Conservation (phyloP, 1,140 invertebrate species). For the Drosophila ambigua region DNA sequence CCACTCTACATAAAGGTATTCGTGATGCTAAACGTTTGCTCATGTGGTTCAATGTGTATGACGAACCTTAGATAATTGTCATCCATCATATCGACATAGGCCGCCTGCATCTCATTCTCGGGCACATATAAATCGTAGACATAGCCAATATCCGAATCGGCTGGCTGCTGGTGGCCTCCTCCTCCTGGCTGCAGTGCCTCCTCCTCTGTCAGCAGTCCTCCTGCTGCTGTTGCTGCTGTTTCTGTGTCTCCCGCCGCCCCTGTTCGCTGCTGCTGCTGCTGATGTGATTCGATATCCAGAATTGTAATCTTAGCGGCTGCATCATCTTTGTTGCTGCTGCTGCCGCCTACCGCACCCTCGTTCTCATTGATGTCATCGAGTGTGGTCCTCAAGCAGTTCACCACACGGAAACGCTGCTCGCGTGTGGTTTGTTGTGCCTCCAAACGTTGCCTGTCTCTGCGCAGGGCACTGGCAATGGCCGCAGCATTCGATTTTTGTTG, state of each 20-base stretch:
- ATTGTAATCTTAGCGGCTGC: slow-evolving; percentile 50
- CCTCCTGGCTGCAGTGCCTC: no score
- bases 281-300: slow-evolving; percentile 62
- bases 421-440: slow-evolving; percentile 63
- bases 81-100: slow-evolving; percentile 77
- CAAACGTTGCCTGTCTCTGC: slow-evolving; percentile 54
- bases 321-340: slow-evolving; percentile 1
- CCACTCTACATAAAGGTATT: slow-evolving; percentile 72
- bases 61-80: slow-evolving; percentile 83
- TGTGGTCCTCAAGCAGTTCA: slow-evolving; percentile 75
- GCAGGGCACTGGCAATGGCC: slow-evolving; percentile 28
- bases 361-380: slow-evolving; percentile 32
- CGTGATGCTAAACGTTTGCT: slow-evolving; percentile 68
- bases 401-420: slow-evolving; percentile 79
- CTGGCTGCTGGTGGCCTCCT: slow-evolving; percentile 25
- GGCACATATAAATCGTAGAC: slow-evolving; percentile 82
- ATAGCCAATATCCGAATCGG: slow-evolving; percentile 78
- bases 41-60: slow-evolving; percentile 75
- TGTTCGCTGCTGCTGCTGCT: slow-evolving; percentile 15
- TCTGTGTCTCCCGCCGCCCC: not conserved
- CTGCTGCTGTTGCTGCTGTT: not conserved
- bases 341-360: not conserved
- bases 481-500: slow-evolving; percentile 44
- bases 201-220: no score
- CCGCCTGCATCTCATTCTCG: slow-evolving; percentile 74